A percentile compares a stretch with the other conserved stretches of the same genome.
These are phyloP conservation scores for Sclerurus mexicanus DNA, from an alignment of 2,113 vertebrate genomes.

Conservation along the genomic window DNA sequence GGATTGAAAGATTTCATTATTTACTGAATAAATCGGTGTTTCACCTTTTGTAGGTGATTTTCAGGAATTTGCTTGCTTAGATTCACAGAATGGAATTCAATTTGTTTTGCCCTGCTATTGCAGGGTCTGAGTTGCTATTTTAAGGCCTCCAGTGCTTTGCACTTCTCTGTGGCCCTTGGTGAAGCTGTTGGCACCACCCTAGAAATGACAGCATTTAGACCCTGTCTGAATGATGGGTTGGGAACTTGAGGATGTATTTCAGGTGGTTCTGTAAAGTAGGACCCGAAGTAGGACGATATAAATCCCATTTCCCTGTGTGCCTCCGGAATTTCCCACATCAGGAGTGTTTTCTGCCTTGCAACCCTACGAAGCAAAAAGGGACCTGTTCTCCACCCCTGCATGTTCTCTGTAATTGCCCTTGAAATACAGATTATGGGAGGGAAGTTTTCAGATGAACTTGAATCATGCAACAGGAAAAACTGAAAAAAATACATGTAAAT, in stretches of 20 bases:
- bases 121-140: background rate
- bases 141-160: background rate
- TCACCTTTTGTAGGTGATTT: background rate
- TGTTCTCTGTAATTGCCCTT: background rate
- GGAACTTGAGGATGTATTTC: background rate
- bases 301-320: background rate
- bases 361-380: background rate
- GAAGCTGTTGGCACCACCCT: background rate
- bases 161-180: background rate
- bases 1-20: background rate
- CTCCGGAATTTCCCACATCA: background rate
- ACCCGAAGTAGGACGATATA: background rate
- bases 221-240: background rate
- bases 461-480: conserved; percentile 16
- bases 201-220: background rate
- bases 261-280: background rate
- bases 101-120: background rate
- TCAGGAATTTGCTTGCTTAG: background rate
- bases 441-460: background rate
- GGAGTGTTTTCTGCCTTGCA: background rate
- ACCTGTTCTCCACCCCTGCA: background rate
- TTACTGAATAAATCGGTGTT: background rate
- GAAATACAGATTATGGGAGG: background rate
- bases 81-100: background rate
- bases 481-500: conserved; percentile 30